phyloP scores from a whole-genome alignment of 2,888 invertebrate genomes.

The Gasteruption jaculator region DNA sequence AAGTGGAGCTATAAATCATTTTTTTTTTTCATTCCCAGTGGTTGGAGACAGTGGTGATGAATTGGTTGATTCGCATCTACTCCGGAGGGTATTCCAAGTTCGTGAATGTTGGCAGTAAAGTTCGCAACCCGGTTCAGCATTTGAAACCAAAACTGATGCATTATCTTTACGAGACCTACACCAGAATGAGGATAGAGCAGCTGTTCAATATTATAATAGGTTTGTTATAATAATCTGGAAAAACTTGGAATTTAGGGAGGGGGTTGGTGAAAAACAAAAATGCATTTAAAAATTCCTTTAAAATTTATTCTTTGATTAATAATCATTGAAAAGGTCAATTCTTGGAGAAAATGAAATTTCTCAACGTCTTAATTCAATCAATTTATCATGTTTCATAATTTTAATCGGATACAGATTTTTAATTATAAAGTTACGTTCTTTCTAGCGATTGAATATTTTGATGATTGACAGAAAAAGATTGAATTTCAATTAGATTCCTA shows the following conservation, averaged over 20 bases:
- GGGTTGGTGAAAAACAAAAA: too few relatives aligned
- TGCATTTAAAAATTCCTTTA: too few relatives aligned
- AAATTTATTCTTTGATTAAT: conserved; percentile 9
- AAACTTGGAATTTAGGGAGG: too few relatives aligned
- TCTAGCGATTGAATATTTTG: too few relatives aligned
- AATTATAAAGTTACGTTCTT: too few relatives aligned
- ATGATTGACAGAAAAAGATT: too few relatives aligned
- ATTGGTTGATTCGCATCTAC: conserved; percentile 83
- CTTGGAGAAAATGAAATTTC: too few relatives aligned
- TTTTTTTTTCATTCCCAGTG: conserved; percentile 58
- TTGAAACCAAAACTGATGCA: conserved; percentile 75
- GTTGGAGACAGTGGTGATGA: conserved; percentile 80
- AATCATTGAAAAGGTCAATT: conserved; percentile 3
- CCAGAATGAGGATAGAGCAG: conserved; percentile 82
- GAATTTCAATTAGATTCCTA: too few relatives aligned
- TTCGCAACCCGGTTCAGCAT: conserved; percentile 59
- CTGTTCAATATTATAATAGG: conserved; percentile 92
- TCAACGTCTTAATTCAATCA: too few relatives aligned
- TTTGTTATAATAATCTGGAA: too few relatives aligned
- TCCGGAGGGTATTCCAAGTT: conserved; percentile 62
- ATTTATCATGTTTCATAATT: too few relatives aligned
- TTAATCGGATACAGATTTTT: too few relatives aligned
- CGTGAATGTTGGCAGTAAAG: conserved; percentile 56
- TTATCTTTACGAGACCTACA: conserved; percentile 84
- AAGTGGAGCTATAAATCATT: conserved; percentile 1